Conservation (phyloP, 2,113 vertebrate species). For the Nibea coibor region DNA sequence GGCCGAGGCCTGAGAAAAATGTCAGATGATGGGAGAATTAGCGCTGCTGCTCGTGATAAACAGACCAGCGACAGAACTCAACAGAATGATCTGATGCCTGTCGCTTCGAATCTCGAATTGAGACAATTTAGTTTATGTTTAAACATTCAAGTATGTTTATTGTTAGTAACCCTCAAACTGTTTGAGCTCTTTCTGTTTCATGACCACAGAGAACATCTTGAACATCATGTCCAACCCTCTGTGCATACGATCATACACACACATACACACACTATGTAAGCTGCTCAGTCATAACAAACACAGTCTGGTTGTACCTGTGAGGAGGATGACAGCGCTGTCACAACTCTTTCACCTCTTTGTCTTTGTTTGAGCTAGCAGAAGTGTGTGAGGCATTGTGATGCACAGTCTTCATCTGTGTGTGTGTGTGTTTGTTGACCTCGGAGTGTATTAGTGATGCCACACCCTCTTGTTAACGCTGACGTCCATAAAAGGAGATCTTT, state of each 20-base stretch:
- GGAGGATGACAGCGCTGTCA: constrained; percentile 14
- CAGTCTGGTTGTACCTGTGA: constrained; percentile 21
- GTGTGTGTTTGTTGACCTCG: constrained; percentile 43
- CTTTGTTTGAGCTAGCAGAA: constrained; percentile 38
- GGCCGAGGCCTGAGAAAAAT: not conserved
- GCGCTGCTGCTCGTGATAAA: not conserved
- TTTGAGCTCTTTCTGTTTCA: not conserved
- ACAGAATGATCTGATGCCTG: not conserved
- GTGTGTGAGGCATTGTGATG: constrained; percentile 29
- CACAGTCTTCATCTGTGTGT: constrained; percentile 43
- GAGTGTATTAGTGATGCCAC: constrained; percentile 73
- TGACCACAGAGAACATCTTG: not conserved
- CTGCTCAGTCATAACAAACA: not conserved
- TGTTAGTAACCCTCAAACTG: not conserved
- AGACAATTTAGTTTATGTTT: no score
- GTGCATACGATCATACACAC: no score
- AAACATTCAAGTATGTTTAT: no score
- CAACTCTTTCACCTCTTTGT: not conserved
- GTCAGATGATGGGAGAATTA: not conserved
- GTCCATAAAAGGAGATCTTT: constrained; percentile 89
- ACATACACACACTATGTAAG: not conserved
- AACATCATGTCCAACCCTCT: not conserved
- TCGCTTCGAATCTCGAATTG: not conserved
- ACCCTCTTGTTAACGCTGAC: constrained; percentile 77
- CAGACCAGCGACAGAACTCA: not conserved